phyloP scores from a whole-genome alignment of 2,888 invertebrate genomes.

The Trachelus iudaicus region DNA sequence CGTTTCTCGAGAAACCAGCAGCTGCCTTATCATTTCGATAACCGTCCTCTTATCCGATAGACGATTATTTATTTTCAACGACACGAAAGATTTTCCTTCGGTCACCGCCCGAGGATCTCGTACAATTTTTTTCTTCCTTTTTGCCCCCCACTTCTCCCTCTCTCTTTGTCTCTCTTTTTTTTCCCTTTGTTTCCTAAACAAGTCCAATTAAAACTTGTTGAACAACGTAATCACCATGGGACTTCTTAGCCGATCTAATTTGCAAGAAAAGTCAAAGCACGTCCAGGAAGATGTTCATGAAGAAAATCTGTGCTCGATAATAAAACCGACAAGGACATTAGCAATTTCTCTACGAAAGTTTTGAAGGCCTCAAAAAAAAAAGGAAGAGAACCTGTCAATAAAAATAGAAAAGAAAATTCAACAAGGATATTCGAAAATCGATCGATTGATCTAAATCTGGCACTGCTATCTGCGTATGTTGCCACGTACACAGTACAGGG shows the following conservation, averaged over 20 bases:
- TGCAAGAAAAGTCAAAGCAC: neutral
- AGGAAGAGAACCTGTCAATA: neutral
- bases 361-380: too few relatives aligned
- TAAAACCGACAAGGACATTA: neutral
- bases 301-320: neutral
- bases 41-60: constrained; percentile 31
- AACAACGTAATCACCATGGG: neutral
- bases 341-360: neutral
- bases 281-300: neutral
- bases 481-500: neutral
- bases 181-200: neutral
- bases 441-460: neutral
- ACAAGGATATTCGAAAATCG: neutral
- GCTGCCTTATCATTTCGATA: neutral
- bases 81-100: neutral
- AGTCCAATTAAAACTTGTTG: neutral
- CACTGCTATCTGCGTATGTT: neutral
- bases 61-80: neutral
- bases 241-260: neutral
- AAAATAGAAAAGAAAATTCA: neutral
- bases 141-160: neutral
- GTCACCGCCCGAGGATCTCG: neutral
- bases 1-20: neutral
- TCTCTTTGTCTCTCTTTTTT: neutral
- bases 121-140: neutral